Base-by-base conservation (phyloP, 2,113 vertebrate genomes). In the Psittacula cyanocephala region DNA sequence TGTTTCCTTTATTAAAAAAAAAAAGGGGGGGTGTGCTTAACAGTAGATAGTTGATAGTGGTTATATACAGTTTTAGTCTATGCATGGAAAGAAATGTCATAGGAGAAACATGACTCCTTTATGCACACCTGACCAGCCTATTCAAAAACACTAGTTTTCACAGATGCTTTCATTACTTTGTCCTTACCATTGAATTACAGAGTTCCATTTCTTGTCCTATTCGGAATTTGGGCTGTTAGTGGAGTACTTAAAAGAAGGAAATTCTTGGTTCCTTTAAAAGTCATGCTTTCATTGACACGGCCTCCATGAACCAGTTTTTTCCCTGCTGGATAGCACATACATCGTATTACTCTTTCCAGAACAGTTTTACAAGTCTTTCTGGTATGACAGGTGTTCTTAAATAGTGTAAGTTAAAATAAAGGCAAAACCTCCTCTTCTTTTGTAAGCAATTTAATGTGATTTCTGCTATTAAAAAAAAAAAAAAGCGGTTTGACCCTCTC, bases 1-100 rank as follows among this genome's bases (percentile, higher is more conserved):
- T 97, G 98, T 98, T 99, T 99, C 98, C 98, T 98, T 98, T 98
- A 97, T 97, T 97, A 10, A 78, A 59, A 91, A 96, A 78, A 92
- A 57, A 83, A 89, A 29, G 74, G 7, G 7, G 4, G 37, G 57
- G 28, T 20, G 25, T 91, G 88, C 96, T 96, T 95, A 97, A 96
- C 95, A 88, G 85, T 94, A 79, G 85, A 94, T 97, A 95, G 87
- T 97, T 97, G 97, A 91, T 97, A 95, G 91, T 67, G 52, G 88
- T 96, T 97, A 94, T 93, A 88, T 90, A 97, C 65, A 97, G 68
- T 90, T 97, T 97, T 95, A 96, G 87, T 94, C 46, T 76, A 31
- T 63, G 10, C 8, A 9, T 72, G 52, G 49, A 81, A 86, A 71
- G 79, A 95, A 76, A 47, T 90, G 82, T 75, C 46, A 7, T 35